A percentile compares a stretch with the other conserved stretches of the same genome.
Evolutionary conservation across 2,113 vertebrate species (phyloP).

Genomic region (Sula dactylatra): DNA sequence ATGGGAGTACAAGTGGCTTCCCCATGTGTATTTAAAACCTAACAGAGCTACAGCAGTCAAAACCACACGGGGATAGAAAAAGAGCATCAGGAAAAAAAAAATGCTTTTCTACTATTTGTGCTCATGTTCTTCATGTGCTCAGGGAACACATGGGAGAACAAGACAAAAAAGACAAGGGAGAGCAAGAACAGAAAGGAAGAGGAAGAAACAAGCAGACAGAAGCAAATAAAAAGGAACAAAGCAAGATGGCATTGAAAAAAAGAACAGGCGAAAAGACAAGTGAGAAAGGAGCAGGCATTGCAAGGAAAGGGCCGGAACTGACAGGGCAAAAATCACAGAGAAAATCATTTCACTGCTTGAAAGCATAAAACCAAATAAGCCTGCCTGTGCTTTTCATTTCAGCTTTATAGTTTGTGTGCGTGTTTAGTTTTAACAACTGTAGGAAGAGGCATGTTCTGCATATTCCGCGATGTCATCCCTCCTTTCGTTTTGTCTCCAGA

Average conservation of each 20-base stretch:
- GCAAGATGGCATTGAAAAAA: background rate
- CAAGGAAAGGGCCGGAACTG: slow-evolving; percentile 1
- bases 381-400: slow-evolving; percentile 6
- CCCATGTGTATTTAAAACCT: slow-evolving; percentile 35
- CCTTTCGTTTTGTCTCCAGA: slow-evolving; percentile 21
- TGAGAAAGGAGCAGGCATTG: background rate
- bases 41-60: slow-evolving; percentile 24
- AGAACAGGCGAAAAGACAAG: background rate
- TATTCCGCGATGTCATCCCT: background rate
- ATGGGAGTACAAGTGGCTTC: slow-evolving; percentile 54
- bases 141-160: background rate
- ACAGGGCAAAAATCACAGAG: background rate
- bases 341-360: background rate
- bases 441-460: background rate
- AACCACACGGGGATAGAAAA: slow-evolving; percentile 18
- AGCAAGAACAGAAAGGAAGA: slow-evolving; percentile 37
- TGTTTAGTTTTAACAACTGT: background rate
- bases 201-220: slow-evolving; percentile 15
- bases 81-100: background rate
- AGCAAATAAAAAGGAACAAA: slow-evolving; percentile 45
- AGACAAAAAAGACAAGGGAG: slow-evolving; percentile 9
- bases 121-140: background rate
- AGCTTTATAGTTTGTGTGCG: background rate
- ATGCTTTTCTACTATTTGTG: background rate
- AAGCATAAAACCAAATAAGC: slow-evolving; percentile 6